These are phyloP conservation scores for Oncorhynchus kisutch DNA, from an alignment of 2,113 vertebrate genomes.

Conservation along the genomic window DNA sequence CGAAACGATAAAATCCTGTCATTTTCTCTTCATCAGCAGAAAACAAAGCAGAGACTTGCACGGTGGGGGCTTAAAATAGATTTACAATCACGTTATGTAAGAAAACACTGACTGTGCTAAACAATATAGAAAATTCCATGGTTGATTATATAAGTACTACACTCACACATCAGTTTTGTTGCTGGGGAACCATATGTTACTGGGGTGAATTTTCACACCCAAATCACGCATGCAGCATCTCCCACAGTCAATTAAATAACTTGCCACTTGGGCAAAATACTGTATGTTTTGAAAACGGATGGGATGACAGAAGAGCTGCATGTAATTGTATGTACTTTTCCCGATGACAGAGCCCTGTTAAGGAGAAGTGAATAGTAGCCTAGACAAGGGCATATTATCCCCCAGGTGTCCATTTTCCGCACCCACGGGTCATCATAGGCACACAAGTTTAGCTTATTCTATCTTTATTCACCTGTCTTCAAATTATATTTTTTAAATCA, in stretches of 20 bases:
- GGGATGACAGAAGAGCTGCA: too few species aligned
- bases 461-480: too few species aligned
- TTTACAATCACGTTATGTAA: conserved; percentile 5
- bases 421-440: too few species aligned
- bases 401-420: too few species aligned
- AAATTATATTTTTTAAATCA: too few species aligned
- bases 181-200: background rate
- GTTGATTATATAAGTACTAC: background rate
- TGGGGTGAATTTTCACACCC: background rate
- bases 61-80: conserved; percentile 8
- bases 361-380: too few species aligned
- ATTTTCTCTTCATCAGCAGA: background rate
- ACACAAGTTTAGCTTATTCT: too few species aligned
- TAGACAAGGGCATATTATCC: too few species aligned
- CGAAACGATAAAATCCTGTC: background rate
- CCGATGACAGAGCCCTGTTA: too few species aligned
- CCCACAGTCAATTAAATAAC: conserved; percentile 6
- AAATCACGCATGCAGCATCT: background rate
- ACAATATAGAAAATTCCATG: conserved; percentile 13
- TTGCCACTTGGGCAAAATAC: background rate
- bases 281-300: background rate
- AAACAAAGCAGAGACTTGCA: background rate
- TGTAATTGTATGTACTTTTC: too few species aligned
- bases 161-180: background rate
- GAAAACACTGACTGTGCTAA: background rate